Base-by-base conservation (phyloP, 2,888 invertebrate genomes). In the Opisthograptis luteolata region DNA sequence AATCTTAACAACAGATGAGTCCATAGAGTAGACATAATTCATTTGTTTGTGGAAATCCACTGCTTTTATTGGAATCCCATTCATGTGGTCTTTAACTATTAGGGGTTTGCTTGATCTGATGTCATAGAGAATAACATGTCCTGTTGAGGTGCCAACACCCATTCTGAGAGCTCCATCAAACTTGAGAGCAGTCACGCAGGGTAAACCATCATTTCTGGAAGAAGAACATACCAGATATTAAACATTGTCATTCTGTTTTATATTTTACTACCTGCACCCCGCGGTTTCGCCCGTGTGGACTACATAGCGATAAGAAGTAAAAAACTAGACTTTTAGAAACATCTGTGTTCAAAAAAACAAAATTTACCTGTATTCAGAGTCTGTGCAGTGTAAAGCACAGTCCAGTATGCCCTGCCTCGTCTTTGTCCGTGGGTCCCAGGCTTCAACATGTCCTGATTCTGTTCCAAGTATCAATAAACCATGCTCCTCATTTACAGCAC, bases 81-180 rank as follows among this genome's bases (percentile, higher is more conserved):
- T 98, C 92, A 97, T 95, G 74, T 99, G 99, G 84, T 99, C 99
- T 81, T 99, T 99, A 0, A 97, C 92, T 30, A 96, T 83, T 31
- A 96, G 92, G 0, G 99, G 99, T 73, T 96, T 96, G 63, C 94
- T 94, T 3, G 98, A 96, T 58, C 99, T 94, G 56, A 99, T 94
- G 79, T 99, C 99, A 79, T 98, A 99, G 0, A 99, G 80, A 6
- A 99, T 87, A 22, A 98, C 94, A 90, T 99, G 98, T 0, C 99
- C 99, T 12, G 97, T 97, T 3, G 95, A 94, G 24, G 98, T 98
- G 7, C 99, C 99, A 2, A 98, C 97, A 12, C 95, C 99, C 83
- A 96, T 86, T 59, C 94, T 93, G 34, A 96, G 84, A 3, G 93
- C 93, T 57, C 94, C 95, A 79, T 96, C 93, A 81, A 94, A 96